These are phyloP conservation scores for Dasyornis broadbenti DNA, from an alignment of 2,113 vertebrate species.

Conservation along the genomic window DNA sequence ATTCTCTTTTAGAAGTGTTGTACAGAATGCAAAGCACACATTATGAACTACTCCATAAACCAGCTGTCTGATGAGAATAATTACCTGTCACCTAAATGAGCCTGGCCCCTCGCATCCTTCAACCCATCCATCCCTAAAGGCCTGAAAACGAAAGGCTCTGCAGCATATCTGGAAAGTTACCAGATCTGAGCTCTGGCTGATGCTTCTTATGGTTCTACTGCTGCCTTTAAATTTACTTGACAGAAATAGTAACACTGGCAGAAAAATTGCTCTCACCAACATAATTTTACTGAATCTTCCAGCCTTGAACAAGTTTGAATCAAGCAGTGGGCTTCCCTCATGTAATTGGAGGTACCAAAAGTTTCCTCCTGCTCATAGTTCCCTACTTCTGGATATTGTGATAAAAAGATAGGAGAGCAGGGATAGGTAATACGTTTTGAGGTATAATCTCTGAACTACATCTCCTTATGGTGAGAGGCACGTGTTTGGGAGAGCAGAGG, in stretches of 20 bases:
- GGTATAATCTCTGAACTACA: neutral
- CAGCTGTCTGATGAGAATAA: neutral
- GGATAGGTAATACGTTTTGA: neutral
- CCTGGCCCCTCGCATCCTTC: neutral
- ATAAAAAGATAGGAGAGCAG: neutral
- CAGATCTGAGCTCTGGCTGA: neutral
- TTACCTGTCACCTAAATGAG: neutral
- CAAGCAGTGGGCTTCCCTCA: neutral
- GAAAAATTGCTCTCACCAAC: neutral
- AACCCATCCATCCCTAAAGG: neutral
- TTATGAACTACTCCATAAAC: neutral
- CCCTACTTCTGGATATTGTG: neutral
- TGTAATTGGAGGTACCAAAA: neutral
- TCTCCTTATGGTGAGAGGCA: neutral
- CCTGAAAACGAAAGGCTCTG: slow-evolving; percentile 2
- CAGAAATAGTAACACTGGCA: slow-evolving; percentile 15
- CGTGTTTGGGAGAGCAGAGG: neutral
- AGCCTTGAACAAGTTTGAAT: neutral
- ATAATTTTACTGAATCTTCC: neutral
- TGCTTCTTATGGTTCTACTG: neutral
- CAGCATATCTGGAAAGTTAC: slow-evolving; percentile 27
- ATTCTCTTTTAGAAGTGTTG: neutral
- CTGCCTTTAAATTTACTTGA: slow-evolving; percentile 29
- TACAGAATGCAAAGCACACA: neutral
- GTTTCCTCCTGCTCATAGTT: neutral